phyloP scores from a whole-genome alignment of 2,797 vertebrate genomes.

The Pseudochaenichthys georgianus region DNA sequence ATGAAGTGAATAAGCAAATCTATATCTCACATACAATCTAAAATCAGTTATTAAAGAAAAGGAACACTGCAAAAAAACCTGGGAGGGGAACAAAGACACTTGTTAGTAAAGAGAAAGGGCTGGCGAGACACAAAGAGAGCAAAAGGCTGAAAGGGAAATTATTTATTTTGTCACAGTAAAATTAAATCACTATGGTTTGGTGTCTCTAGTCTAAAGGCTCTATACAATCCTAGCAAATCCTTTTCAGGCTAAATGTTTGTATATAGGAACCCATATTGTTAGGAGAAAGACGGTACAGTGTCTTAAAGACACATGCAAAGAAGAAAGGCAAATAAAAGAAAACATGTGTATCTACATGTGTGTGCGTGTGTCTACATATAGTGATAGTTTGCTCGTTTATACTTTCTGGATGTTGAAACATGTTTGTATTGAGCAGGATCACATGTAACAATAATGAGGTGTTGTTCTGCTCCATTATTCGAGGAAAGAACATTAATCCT shows the following conservation, averaged over 20 bases:
- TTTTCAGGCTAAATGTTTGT: slow-evolving; percentile 11
- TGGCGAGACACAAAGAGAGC: background rate
- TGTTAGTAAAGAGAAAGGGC: background rate
- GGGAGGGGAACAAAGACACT: background rate
- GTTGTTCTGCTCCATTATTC: background rate
- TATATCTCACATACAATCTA: too few relatives aligned
- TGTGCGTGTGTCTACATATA: background rate
- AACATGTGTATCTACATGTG: background rate
- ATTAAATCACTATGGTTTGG: background rate
- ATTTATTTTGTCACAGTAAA: background rate
- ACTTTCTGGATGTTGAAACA: background rate
- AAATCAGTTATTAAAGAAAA: background rate
- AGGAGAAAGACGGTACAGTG: slow-evolving; percentile 18
- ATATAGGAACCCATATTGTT: background rate
- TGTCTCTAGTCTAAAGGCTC: slow-evolving; percentile 21
- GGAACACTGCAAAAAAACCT: background rate
- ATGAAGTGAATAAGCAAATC: background rate
- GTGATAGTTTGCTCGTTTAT: background rate
- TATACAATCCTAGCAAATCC: slow-evolving; percentile 41
- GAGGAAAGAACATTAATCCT: background rate
- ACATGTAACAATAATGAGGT: too few relatives aligned
- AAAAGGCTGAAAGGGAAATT: background rate
- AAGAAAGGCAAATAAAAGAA: background rate
- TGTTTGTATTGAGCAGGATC: background rate
- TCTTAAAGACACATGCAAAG: slow-evolving; percentile 1